Conservation (phyloP, 1,140 invertebrate species). For the Parasteatoda tepidariorum region DNA sequence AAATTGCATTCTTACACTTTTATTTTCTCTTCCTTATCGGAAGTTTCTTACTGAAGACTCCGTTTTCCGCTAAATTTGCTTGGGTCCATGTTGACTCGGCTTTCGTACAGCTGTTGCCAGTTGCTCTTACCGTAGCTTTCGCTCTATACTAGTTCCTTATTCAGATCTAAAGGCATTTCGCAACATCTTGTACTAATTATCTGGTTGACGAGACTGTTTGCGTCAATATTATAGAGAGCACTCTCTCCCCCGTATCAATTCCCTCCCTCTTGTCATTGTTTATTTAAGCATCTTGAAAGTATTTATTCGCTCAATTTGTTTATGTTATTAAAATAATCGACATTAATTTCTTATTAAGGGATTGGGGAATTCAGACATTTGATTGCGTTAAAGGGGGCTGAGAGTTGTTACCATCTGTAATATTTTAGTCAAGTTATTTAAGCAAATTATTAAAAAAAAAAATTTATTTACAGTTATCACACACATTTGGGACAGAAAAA, state of each 20-base stretch:
- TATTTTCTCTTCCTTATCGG: background rate
- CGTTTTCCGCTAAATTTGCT: background rate
- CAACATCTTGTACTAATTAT: constrained; percentile 24
- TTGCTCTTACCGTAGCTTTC: background rate
- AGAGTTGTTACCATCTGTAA: too few relatives aligned
- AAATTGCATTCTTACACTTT: background rate
- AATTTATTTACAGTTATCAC: too few relatives aligned
- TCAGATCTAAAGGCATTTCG: background rate
- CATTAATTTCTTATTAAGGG: background rate
- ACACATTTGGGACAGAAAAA: too few relatives aligned
- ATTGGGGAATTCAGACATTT: too few relatives aligned
- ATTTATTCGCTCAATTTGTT: background rate
- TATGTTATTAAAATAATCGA: background rate
- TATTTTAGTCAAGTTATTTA: too few relatives aligned
- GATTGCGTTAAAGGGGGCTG: too few relatives aligned
- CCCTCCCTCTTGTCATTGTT: background rate
- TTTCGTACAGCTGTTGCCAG: background rate
- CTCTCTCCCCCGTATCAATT: background rate
- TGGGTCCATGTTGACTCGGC: background rate
- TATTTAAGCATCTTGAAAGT: background rate
- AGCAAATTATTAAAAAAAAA: too few relatives aligned
- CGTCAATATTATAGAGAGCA: background rate
- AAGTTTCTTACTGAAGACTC: background rate
- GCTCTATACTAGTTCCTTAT: too few relatives aligned
- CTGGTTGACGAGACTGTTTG: constrained; percentile 14